Conservation (phyloP, 2,888 invertebrate species). For the Sympetrum striolatum region DNA sequence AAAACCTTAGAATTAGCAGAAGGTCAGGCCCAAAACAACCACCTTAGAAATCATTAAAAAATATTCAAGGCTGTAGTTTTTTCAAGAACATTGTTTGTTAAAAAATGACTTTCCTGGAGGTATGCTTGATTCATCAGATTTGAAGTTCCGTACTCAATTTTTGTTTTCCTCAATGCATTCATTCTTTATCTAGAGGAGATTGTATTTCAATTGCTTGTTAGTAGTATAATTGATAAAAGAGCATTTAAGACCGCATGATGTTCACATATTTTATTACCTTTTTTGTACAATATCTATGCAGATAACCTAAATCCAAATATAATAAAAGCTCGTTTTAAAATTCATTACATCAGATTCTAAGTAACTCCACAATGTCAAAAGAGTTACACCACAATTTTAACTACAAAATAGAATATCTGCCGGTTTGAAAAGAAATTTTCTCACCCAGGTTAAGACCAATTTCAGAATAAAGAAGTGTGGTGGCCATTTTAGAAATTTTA, state of each 20-base stretch:
- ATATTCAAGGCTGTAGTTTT: too few species aligned
- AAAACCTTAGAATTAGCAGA: too few species aligned
- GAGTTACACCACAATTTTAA: background rate
- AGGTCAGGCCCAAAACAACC: too few species aligned
- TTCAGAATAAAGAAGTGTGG: background rate
- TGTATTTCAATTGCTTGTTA: background rate
- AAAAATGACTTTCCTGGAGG: too few species aligned
- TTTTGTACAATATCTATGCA: background rate
- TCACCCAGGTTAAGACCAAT: background rate
- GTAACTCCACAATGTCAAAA: background rate
- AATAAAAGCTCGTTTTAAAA: background rate
- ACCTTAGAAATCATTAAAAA: too few species aligned
- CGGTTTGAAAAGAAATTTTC: background rate
- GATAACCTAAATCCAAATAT: background rate
- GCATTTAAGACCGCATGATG: background rate
- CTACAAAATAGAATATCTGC: background rate
- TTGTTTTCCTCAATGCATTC: too few species aligned
- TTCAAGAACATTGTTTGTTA: too few species aligned
- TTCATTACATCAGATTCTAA: background rate
- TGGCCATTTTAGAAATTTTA: constrained; percentile 42
- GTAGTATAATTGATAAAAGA: background rate
- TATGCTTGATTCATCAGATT: too few species aligned
- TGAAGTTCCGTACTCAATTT: too few species aligned
- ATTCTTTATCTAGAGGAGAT: too few species aligned
- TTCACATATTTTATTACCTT: background rate